Base-by-base conservation (phyloP, 2,797 vertebrate genomes). In the Eremophila alpestris region DNA sequence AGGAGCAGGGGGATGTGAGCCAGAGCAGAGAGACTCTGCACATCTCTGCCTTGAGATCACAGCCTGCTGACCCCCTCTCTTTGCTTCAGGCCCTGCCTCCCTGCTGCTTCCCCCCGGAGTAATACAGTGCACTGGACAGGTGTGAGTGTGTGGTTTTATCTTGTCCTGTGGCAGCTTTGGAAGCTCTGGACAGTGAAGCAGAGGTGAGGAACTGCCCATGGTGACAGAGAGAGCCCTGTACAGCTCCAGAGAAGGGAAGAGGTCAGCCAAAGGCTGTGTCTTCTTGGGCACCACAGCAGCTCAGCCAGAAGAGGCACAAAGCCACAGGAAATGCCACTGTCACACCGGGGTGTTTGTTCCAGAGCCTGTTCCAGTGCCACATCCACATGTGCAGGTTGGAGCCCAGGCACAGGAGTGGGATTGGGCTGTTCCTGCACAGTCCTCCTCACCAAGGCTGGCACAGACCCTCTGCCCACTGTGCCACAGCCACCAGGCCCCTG, bases 331-430 rank as follows among this genome's bases (percentile, higher is more conserved):
- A 51, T 6, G 11, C 30, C 79, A 26, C 0, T 0, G 11, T 71
- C 29, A 10, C 4, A 0, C 13, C 4, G 2, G 41, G 41, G 3
- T 40, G 30, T 36, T 34, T 30, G 40, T n/a, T 40, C 7, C 3
- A 2, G 11, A 7, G 5, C 2, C 0, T 1, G 11, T n/a, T n/a
- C n/a, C 52, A 26, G 64, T 6, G 36, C 60, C 48, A 23, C 23
- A 55, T 11, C 43, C 14, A 4, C 0, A 0, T 1, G 0, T 8
- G 7, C 0, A 2, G 43, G 14, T 29, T 63, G 51, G 43, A 87
- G 15, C 26, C 51, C 48, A 5, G 22, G 32, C 2, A 0, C 22
- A 34, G 55, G 26, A 64, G 34, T 6, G 26, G 58, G 69, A 45
- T 24, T 5, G 2, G 60, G 62, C 52, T 64, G 21, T 45, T 46